Evolutionary conservation across 2,888 invertebrate species (phyloP).

Genomic region (Cremastobaeus sp.): DNA sequence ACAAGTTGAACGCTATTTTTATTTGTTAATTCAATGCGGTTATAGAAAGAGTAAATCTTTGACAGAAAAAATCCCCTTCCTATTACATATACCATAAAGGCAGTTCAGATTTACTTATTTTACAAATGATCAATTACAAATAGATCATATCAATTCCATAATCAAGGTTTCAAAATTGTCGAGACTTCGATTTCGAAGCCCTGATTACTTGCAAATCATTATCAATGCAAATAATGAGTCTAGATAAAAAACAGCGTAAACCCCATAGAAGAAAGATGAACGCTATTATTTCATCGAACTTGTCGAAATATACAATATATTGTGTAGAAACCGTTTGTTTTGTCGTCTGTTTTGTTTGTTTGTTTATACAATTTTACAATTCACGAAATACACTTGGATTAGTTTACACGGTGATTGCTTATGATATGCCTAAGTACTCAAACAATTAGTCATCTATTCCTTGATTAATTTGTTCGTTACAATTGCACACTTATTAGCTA

Average conservation of each 20-base stretch:
- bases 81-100: constrained; percentile 13
- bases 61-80: constrained; percentile 6
- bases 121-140: constrained; percentile 22
- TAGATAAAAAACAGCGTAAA: constrained; percentile 50
- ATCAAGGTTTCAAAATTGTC: constrained; percentile 23
- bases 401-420: constrained; percentile 41
- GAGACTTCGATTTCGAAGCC: background rate
- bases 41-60: background rate
- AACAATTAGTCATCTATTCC: constrained; percentile 32
- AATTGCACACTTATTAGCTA: constrained; percentile 40
- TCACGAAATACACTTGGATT: constrained; percentile 36
- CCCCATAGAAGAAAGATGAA: constrained; percentile 21
- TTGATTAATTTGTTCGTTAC: constrained; percentile 24
- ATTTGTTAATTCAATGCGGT: constrained; percentile 1
- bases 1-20: no score
- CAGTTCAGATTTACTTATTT: constrained; percentile 36
- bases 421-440: constrained; percentile 52
- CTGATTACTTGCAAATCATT: constrained; percentile 33
- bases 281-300: constrained; percentile 53
- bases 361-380: constrained; percentile 45
- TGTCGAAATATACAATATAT: constrained; percentile 46
- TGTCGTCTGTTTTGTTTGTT: constrained; percentile 1
- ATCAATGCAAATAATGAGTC: constrained; percentile 25
- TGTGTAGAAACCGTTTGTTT: constrained; percentile 49
- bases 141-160: constrained; percentile 31